phyloP scores from a whole-genome alignment of 2,888 invertebrate genomes.

The Lomographa bimaculata region DNA sequence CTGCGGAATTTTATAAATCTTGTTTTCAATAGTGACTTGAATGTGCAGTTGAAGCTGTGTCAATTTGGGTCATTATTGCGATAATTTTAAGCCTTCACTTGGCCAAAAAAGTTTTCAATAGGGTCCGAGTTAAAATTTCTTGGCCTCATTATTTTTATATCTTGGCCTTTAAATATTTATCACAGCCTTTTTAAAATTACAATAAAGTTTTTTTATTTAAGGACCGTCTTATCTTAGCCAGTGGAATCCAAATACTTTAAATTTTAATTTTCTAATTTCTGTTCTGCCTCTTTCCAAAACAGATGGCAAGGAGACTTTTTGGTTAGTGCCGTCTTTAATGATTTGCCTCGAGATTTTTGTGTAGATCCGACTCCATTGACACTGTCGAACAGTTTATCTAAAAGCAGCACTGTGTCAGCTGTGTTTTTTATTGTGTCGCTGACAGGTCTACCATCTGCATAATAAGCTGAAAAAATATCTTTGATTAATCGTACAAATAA shows the following conservation, averaged over 20 bases:
- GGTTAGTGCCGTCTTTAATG: not conserved
- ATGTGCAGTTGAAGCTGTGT: constrained; percentile 16
- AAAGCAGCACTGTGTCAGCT: too few relatives aligned
- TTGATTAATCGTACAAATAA: too few relatives aligned
- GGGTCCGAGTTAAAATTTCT: constrained; percentile 28
- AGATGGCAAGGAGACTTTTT: not conserved
- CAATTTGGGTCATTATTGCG: constrained; percentile 12
- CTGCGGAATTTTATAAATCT: constrained; percentile 14
- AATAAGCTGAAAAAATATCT: too few relatives aligned
- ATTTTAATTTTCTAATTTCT: constrained; percentile 5
- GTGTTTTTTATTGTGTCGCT: too few relatives aligned
- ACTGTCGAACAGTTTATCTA: too few relatives aligned
- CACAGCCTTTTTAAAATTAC: not conserved
- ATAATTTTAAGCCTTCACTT: constrained; percentile 22
- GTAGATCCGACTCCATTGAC: too few relatives aligned
- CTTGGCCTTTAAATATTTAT: constrained; percentile 1
- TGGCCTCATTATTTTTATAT: constrained; percentile 11
- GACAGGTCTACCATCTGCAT: too few relatives aligned
- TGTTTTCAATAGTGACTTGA: constrained; percentile 10
- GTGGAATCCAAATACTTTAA: not conserved
- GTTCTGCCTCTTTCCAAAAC: not conserved
- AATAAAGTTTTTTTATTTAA: not conserved
- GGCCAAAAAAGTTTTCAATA: constrained; percentile 22
- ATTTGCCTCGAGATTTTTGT: too few relatives aligned
- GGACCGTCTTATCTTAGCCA: constrained; percentile 2